A percentile compares a stretch with the other conserved stretches of the same genome.
These are phyloP conservation scores for Alces alces DNA, from an alignment of 2,113 vertebrate genomes.

Conservation along the genomic window DNA sequence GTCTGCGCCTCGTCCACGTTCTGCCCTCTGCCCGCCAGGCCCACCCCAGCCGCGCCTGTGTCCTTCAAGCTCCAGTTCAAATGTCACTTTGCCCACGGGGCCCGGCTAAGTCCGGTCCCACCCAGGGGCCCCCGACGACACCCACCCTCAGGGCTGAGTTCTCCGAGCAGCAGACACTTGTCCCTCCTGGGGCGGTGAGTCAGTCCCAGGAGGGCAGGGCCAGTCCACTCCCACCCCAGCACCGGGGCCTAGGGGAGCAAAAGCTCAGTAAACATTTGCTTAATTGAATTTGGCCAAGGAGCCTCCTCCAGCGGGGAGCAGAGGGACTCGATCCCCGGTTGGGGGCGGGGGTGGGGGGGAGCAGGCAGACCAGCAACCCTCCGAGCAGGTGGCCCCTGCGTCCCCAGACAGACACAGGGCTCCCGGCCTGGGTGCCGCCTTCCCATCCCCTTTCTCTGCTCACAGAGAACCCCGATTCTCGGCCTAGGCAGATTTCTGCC, in stretches of 20 bases:
- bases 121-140: neutral
- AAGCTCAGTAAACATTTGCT: conserved; percentile 64
- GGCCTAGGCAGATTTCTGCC: conserved; percentile 45
- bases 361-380: neutral
- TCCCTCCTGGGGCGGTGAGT: conserved; percentile 4
- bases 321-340: neutral
- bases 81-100: conserved; percentile 34
- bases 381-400: neutral
- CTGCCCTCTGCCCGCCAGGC: neutral
- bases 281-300: conserved; percentile 62
- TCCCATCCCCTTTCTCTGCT: neutral
- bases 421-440: neutral
- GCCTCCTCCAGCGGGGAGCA: conserved; percentile 39
- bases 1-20: neutral
- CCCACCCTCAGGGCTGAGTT: neutral
- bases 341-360: neutral
- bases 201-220: conserved; percentile 24
- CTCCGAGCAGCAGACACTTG: neutral
- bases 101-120: neutral
- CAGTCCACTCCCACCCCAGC: conserved; percentile 25
- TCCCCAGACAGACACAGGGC: neutral
- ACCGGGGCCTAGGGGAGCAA: neutral
- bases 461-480: conserved; percentile 6
- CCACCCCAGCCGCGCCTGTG: neutral
- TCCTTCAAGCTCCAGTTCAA: conserved; percentile 61